Base-by-base conservation (phyloP, 2,113 vertebrate genomes). In the Carassius gibelio region DNA sequence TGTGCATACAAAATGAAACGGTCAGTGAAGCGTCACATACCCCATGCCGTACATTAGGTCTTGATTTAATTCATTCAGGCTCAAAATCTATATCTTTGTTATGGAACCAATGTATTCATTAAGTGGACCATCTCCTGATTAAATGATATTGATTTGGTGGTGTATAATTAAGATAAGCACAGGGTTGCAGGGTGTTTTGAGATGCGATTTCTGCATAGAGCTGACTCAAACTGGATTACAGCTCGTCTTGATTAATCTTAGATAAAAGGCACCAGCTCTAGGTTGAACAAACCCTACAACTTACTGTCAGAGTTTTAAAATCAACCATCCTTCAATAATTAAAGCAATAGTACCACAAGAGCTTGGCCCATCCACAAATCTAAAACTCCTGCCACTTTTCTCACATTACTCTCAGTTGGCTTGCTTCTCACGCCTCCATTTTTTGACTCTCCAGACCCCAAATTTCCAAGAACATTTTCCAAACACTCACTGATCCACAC, bases 151-250 rank as follows among this genome's bases (percentile, higher is more conserved):
- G 93, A 95, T 94, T 91, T 61, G 87, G 84, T 19, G 75, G 85
- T 89, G 90, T 89, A 93, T 93, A 94, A 94, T 95, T 94, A 94
- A 94, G 93, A 94, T 94, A 92, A 94, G 91, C 89, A 77, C 79
- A 69, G 85, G 76, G 87, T 75, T 82, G 66, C 77, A 84, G 85
- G 83, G 85, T 71, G 64, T 89, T 87, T 86, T 88, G 88, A 82
- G 42, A 66, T 48, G 23, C 0, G 30, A 81, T 81, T 42, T 38
- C 83, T 89, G 83, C 75, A 81, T 81, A 36, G 66, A 57, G 82
- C 68, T 61, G 81, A 88, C 75, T 80, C 75, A 38, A 57, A 82
- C 81, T 71, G 75, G 75, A 85, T 61, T 72, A 86, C 26, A 15
- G 77, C 57, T 75, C 71, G 57, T 71, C 85, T 64, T 38, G 42